Conservation (phyloP, 2,797 vertebrate species). For the Anguilla megastoma region DNA sequence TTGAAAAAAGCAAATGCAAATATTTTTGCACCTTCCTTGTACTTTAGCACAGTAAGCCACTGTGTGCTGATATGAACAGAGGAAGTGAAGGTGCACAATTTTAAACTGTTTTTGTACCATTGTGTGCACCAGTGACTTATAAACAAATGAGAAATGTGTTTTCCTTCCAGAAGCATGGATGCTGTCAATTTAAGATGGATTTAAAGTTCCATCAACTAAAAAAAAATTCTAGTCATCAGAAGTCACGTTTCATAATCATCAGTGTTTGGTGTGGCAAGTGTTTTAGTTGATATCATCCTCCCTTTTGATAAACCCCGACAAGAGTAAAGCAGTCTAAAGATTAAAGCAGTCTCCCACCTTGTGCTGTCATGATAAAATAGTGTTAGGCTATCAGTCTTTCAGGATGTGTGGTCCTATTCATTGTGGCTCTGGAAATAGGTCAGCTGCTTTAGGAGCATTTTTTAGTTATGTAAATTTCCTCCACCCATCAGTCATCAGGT, state of each 20-base stretch:
- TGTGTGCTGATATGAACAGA: neutral
- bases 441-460: neutral
- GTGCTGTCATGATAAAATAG: neutral
- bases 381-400: neutral
- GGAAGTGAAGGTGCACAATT: neutral
- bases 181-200: neutral
- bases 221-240: neutral
- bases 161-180: neutral
- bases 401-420: slow-evolving; percentile 15
- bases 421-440: neutral
- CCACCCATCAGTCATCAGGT: neutral
- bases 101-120: neutral
- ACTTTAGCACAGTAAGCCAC: neutral
- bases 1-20: neutral
- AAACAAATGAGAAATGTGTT: neutral
- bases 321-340: neutral
- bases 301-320: neutral
- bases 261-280: neutral
- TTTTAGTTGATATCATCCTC: neutral
- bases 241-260: neutral
- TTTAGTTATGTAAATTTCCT: neutral
- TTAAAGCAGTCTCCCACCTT: neutral
- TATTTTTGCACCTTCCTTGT: neutral
- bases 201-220: neutral
- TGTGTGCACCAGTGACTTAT: neutral